Conservation (phyloP, 2,113 vertebrate species). For the Perccottus glenii region DNA sequence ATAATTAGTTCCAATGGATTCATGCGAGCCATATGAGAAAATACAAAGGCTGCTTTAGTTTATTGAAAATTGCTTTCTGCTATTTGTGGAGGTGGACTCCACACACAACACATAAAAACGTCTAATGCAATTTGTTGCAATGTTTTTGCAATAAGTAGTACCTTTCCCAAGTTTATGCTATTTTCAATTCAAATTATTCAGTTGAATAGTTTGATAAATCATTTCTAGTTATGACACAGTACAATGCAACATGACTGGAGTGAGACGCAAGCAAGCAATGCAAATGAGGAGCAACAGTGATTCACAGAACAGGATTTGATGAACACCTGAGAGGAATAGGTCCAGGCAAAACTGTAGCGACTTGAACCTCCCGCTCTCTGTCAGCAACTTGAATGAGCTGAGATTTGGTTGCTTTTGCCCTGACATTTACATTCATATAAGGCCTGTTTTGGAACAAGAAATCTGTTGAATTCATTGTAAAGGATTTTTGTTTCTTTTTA, state of each 20-base stretch:
- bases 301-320: no score
- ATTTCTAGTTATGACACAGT: not conserved
- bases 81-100: constrained; percentile 45
- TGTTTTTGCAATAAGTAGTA: constrained; percentile 26
- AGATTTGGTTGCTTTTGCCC: no score
- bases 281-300: no score
- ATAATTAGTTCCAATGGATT: constrained; percentile 65
- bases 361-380: no score
- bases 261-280: no score
- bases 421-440: no score
- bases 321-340: no score
- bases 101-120: constrained; percentile 30
- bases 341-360: no score
- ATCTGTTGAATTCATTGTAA: no score
- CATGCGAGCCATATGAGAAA: constrained; percentile 48
- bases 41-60: constrained; percentile 61
- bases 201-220: not conserved
- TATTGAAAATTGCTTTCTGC: constrained; percentile 49
- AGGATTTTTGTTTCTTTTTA: no score
- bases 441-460: no score
- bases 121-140: constrained; percentile 55
- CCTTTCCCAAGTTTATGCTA: constrained; percentile 23
- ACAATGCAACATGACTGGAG: not conserved
- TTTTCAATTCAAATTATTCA: constrained; percentile 2
- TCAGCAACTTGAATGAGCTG: no score